Percentiles rank a stretch among this genome's conserved stretches.
These are phyloP conservation scores for Pluvianellus socialis DNA, from an alignment of 2,113 vertebrate species.

Conservation along the genomic window DNA sequence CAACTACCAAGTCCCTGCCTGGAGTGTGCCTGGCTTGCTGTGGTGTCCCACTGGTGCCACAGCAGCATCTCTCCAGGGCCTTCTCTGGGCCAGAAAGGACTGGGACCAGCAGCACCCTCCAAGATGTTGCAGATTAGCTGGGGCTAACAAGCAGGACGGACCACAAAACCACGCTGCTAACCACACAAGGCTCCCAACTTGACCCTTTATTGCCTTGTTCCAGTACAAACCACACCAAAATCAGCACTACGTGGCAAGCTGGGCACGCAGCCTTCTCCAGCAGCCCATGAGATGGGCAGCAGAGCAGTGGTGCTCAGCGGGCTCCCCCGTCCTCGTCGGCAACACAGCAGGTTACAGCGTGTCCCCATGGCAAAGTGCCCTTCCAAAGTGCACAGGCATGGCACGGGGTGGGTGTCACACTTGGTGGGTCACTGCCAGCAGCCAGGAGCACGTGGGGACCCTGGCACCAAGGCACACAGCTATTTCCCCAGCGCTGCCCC, in stretches of 20 bases:
- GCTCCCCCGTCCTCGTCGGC: not conserved
- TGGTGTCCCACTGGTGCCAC: not conserved
- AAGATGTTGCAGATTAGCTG: not conserved
- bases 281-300: not conserved
- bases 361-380: not conserved
- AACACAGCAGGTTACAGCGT: not conserved
- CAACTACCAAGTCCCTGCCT: not conserved
- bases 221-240: not conserved
- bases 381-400: not conserved
- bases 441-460: not conserved
- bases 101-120: not conserved
- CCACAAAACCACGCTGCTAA: not conserved
- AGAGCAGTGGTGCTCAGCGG: not conserved
- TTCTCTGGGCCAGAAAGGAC: not conserved
- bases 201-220: conserved; percentile 16
- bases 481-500: not conserved
- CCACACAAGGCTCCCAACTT: not conserved
- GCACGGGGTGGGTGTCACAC: not conserved
- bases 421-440: not conserved
- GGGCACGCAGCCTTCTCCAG: not conserved
- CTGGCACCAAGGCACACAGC: not conserved
- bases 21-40: not conserved
- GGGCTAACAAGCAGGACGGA: not conserved
- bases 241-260: not conserved
- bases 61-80: not conserved